Percentiles rank a stretch among this genome's conserved stretches.
These are phyloP conservation scores for Amyelois transitella DNA, from an alignment of 1,140 invertebrate species.

Conservation along the genomic window DNA sequence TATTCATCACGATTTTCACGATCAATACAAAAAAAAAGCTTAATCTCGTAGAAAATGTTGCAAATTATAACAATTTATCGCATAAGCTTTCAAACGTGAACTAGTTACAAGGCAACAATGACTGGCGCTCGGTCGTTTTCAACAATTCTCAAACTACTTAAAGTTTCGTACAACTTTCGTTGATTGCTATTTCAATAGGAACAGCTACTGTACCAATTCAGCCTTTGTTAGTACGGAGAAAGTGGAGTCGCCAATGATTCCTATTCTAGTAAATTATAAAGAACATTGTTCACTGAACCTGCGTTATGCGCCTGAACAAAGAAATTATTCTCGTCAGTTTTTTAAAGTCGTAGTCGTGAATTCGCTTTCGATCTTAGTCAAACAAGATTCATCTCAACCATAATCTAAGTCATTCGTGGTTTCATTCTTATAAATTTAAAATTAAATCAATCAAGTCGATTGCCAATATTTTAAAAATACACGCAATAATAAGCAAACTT, in stretches of 20 bases:
- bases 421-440: too few relatives aligned
- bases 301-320: neutral
- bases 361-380: too few relatives aligned
- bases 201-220: neutral
- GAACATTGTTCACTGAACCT: neutral
- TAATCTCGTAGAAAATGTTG: too few relatives aligned
- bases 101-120: neutral
- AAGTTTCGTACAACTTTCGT: neutral
- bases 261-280: neutral
- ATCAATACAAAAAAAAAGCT: too few relatives aligned
- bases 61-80: neutral
- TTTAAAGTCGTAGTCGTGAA: too few relatives aligned
- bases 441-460: too few relatives aligned
- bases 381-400: too few relatives aligned
- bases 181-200: neutral
- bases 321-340: too few relatives aligned
- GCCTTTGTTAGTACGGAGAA: neutral
- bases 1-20: too few relatives aligned
- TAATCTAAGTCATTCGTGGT: too few relatives aligned
- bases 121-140: neutral
- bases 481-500: too few relatives aligned
- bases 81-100: neutral
- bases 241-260: neutral
- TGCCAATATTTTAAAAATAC: too few relatives aligned
- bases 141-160: neutral